Evolutionary conservation across 1,140 invertebrate genomes (phyloP), one percentile per base, ranked within the genome.

Genomic region (Drosophila nasuta): DNA sequence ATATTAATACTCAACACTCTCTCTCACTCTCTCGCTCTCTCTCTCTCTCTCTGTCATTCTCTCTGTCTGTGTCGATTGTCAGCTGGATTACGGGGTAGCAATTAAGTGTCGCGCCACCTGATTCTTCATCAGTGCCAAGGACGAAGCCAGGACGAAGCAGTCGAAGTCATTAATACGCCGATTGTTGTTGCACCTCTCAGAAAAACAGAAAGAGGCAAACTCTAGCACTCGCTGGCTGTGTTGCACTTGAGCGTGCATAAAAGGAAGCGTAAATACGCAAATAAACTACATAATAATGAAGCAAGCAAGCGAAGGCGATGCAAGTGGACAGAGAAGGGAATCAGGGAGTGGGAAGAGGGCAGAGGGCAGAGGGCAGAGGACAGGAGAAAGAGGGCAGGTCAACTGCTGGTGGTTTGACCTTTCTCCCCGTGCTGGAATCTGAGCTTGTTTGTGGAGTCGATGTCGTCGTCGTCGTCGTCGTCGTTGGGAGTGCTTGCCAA

Each of bases 181-280:
- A 65, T 71, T 62, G 70, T 56, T 56, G 35, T 38, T 38, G 35
- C 35, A 38, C 35, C 10, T 38, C 7, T 7, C 35, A 33, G 33
- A 33, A 33, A 5, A 33, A n/a, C 28, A 5, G 54, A 25, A 7
- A 35, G 45, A 58, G 35, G 15, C 28, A 25, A 52, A 54, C 49
- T 46, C 33, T 1, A 33, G 33, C 33, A 33, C 33, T 33, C 2
- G 33, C 33, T 33, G 33, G 33, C 33, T 25, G 20, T 25, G 20
- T 25, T 25, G 56, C 60, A 66, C 70, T 78, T 67, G 75, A 75
- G 72, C 63, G 67, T 80, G 75, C 79, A 78, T 77, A 82, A 82
- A 81, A 25, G 54, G 49, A 76, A 77, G 81, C 77, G 67, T 77
- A 80, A 82, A 82, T 82, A 85, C 77, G 77, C 75, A 83, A 83